Evolutionary conservation across 2,797 vertebrate species (phyloP).

Genomic region (Helostoma temminkii): DNA sequence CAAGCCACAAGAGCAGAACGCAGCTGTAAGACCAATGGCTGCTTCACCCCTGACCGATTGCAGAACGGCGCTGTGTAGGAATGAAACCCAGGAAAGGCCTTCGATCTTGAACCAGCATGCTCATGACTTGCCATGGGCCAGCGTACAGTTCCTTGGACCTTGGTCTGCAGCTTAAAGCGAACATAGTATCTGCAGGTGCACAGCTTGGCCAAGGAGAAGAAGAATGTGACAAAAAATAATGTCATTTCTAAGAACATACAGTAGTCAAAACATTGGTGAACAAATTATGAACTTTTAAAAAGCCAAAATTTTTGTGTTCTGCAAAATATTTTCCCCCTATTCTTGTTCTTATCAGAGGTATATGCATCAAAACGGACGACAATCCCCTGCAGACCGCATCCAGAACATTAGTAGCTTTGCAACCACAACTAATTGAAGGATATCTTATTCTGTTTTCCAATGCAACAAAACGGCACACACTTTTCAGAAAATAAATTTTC

Average conservation of each 20-base stretch:
- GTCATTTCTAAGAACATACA: slow-evolving; percentile 44
- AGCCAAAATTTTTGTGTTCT: slow-evolving; percentile 66
- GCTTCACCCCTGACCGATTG: slow-evolving; percentile 75
- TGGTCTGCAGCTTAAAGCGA: slow-evolving; percentile 50
- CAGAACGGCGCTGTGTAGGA: slow-evolving; percentile 79
- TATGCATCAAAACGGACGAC: slow-evolving; percentile 35
- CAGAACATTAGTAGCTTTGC: slow-evolving; percentile 31
- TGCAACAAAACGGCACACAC: slow-evolving; percentile 20
- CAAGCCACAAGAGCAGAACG: slow-evolving; percentile 66
- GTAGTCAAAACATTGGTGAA: slow-evolving; percentile 32
- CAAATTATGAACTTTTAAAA: slow-evolving; percentile 51
- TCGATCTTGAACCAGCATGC: slow-evolving; percentile 57
- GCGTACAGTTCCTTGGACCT: slow-evolving; percentile 40
- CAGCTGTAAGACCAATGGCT: slow-evolving; percentile 79
- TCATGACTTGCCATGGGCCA: slow-evolving; percentile 41
- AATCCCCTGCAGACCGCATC: neutral
- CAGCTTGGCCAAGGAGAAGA: slow-evolving; percentile 21
- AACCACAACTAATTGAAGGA: slow-evolving; percentile 45
- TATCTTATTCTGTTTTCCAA: slow-evolving; percentile 9
- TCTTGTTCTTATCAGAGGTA: slow-evolving; percentile 36
- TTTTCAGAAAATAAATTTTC: neutral
- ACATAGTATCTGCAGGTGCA: slow-evolving; percentile 42
- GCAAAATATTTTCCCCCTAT: slow-evolving; percentile 33
- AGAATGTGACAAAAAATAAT: slow-evolving; percentile 37
- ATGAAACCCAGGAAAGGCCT: slow-evolving; percentile 56